Conservation (phyloP, 2,888 invertebrate genomes). For the Incurvaria masculella region DNA sequence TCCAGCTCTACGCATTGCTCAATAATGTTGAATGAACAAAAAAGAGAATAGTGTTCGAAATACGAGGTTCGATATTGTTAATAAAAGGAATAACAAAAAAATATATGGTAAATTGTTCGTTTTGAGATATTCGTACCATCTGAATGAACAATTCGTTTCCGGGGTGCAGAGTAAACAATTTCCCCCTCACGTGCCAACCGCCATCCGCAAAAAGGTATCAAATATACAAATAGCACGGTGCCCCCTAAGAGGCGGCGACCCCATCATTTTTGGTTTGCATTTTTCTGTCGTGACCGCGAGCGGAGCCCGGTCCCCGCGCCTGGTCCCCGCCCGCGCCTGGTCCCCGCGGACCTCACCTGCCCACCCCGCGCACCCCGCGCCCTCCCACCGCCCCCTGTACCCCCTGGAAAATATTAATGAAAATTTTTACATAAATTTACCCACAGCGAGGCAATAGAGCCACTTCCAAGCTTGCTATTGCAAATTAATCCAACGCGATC, state of each 20-base stretch:
- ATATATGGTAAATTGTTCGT: no score
- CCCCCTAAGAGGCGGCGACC: conserved; percentile 52
- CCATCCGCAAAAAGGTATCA: neutral
- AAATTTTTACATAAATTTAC: conserved; percentile 59
- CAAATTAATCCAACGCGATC: neutral
- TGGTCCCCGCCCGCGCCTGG: conserved; percentile 38
- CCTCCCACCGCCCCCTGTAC: neutral
- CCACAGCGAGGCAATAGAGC: conserved; percentile 46
- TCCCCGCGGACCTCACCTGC: conserved; percentile 47
- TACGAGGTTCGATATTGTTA: no score
- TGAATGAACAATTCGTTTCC: no score
- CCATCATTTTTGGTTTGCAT: conserved; percentile 57
- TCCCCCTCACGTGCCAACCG: neutral
- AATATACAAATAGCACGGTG: neutral
- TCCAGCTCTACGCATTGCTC: no score
- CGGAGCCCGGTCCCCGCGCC: conserved; percentile 53
- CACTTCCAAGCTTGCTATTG: conserved; percentile 18
- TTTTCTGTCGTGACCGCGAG: conserved; percentile 57
- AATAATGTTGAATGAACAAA: no score
- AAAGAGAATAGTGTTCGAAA: no score
- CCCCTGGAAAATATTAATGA: conserved; percentile 50
- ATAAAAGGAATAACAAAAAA: no score
- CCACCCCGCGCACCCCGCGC: conserved; percentile 38
- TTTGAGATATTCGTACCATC: no score
- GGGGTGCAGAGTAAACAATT: neutral